Base-by-base conservation (phyloP, 2,888 invertebrate genomes). In the Sinohyriopsis cumingii region DNA sequence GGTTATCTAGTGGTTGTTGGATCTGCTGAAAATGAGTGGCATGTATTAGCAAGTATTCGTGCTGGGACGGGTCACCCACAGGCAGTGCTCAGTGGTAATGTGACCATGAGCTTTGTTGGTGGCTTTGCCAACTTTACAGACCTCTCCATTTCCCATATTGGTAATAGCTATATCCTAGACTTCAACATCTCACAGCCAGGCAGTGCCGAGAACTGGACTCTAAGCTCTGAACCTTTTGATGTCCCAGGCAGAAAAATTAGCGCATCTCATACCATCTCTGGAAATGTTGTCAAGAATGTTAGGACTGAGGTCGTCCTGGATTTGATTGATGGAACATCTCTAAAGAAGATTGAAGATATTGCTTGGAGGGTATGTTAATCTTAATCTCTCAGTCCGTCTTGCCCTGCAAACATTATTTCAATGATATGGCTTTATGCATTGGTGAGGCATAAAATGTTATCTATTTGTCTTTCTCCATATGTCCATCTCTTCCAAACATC, bases 121-220 rank as follows among this genome's bases (percentile, higher is more conserved):
- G 86, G 86, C 20, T 82, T 79, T 77, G 86, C 86, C 24, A 84
- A 83, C 71, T 87, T 85, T 72, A 81, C 81, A 7, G 80, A 81
- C 55, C 73, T 87, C 15, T 65, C 69, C 22, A 80, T 87, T 5
- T 71, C 79, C n/a, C 81, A 80, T 65, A 73, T 73, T 9, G 87
- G 86, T 5, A 59, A 55, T 12, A 75, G 74, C 24, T 85, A 82
- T 75, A 71, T 75, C 22, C 53, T 84, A 1, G 69, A 78, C 22
- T 84, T 84, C 66, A 70, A 67, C 6, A 72, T 84, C 18, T 70
- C 75, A 9, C 68, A 69, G 18, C 83, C 84, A 12, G 63, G 57
- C 2, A 69, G 71, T 59, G 78, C 78, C 0, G 67, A 72, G 53
- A 79, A 81, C 68, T 72, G 76, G 45, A 69, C 76, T 25, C 54